Conservation (phyloP, 2,797 vertebrate genomes). For the Danio kyathit region DNA sequence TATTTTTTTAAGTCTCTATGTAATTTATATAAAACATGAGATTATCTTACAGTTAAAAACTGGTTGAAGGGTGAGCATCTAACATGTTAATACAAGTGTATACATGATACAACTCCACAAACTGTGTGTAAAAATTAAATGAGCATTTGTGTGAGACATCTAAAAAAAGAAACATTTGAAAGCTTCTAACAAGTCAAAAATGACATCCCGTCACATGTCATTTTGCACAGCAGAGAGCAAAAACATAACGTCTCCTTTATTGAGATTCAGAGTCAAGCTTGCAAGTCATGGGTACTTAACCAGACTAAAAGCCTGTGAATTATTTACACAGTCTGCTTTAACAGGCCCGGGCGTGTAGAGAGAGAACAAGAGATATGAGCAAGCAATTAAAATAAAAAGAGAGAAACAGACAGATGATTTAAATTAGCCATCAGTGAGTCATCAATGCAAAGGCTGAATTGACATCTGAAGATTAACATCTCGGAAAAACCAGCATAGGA, state of each 20-base stretch:
- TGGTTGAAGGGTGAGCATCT: neutral
- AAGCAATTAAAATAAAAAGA: constrained; percentile 65
- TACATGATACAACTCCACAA: too few relatives aligned
- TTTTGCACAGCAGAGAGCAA: constrained; percentile 1
- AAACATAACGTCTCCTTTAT: constrained; percentile 33
- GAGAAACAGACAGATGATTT: neutral
- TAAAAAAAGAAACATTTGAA: constrained; percentile 8
- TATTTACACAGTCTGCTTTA: constrained; percentile 62
- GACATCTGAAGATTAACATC: constrained; percentile 24
- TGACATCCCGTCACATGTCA: constrained; percentile 5
- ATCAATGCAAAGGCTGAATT: constrained; percentile 13
- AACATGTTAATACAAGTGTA: too few relatives aligned
- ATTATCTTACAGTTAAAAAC: neutral
- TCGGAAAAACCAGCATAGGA: constrained; percentile 22
- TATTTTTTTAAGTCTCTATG: too few relatives aligned
- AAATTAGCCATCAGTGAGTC: constrained; percentile 20
- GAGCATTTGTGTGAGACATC: neutral
- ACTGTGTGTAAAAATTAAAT: too few relatives aligned
- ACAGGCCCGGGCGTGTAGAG: constrained; percentile 38
- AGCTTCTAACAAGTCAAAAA: constrained; percentile 7
- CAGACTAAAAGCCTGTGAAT: constrained; percentile 58
- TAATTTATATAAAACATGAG: neutral
- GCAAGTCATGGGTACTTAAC: constrained; percentile 63
- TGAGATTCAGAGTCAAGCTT: constrained; percentile 55
- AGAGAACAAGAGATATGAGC: constrained; percentile 54